Conservation (phyloP, 2,888 invertebrate species). For the Ornithoptera priamus region DNA sequence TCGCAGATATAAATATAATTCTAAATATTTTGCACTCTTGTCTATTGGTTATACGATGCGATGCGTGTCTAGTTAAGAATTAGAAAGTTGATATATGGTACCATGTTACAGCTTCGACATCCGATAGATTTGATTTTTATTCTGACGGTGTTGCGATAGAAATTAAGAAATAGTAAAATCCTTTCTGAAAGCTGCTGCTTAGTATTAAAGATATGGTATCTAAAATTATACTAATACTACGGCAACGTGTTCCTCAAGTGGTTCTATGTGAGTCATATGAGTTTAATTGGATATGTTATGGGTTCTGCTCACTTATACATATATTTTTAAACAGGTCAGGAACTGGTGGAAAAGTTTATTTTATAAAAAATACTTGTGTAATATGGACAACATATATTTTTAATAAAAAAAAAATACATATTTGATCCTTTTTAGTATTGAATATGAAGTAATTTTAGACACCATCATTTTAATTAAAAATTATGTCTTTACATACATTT, state of each 20-base stretch:
- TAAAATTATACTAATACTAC: constrained; percentile 25
- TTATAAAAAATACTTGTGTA: no score
- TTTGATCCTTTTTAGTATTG: no score
- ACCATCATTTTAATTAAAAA: not conserved
- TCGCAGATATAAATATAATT: constrained; percentile 43
- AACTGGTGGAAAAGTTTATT: constrained; percentile 30
- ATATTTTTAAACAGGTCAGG: constrained; percentile 45
- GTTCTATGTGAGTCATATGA: constrained; percentile 35
- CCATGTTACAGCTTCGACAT: constrained; percentile 28
- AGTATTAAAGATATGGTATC: constrained; percentile 22
- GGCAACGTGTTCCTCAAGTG: constrained; percentile 29
- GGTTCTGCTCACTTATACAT: constrained; percentile 34
- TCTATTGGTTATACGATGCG: constrained; percentile 31
- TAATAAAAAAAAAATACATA: no score
- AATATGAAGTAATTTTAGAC: no score
- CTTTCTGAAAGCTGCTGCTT: constrained; percentile 21
- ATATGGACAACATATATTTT: no score
- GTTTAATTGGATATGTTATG: constrained; percentile 43
- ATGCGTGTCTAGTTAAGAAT: constrained; percentile 39
- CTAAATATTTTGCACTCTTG: constrained; percentile 41
- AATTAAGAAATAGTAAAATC: constrained; percentile 10
- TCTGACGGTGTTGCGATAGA: constrained; percentile 23
- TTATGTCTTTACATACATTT: not conserved
- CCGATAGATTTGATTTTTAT: constrained; percentile 18
- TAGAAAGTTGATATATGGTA: constrained; percentile 40